Percentiles rank a stretch among this genome's conserved stretches.
phyloP scores from a whole-genome alignment of 2,113 vertebrate species.

The Pogona vitticeps region DNA sequence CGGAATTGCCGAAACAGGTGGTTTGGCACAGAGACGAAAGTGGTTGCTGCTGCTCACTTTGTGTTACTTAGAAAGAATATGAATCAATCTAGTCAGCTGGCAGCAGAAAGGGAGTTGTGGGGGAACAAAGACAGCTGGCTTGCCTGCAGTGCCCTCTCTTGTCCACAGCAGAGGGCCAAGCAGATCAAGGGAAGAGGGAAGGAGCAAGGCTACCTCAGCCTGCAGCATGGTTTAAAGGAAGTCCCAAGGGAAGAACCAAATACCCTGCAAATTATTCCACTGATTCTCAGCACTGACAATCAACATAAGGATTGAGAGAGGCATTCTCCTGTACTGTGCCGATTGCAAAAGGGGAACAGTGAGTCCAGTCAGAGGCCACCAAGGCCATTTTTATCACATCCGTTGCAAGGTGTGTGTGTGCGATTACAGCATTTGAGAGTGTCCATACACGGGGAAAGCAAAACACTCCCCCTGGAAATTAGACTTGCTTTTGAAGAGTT shows the following conservation, averaged over 20 bases:
- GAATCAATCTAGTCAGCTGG: slow-evolving; percentile 26
- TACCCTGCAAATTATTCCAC: slow-evolving; percentile 15
- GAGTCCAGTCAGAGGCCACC: background rate
- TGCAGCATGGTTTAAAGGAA: slow-evolving; percentile 3
- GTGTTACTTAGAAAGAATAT: slow-evolving; percentile 14
- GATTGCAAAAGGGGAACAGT: background rate
- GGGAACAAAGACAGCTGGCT: slow-evolving; percentile 25
- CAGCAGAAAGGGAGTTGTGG: slow-evolving; percentile 16
- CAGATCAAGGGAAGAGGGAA: slow-evolving; percentile 10
- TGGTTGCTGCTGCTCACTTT: slow-evolving; percentile 6
- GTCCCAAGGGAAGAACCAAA: slow-evolving; percentile 10
- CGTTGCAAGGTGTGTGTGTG: background rate
- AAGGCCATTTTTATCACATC: background rate
- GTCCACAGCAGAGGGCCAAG: slow-evolving; percentile 15
- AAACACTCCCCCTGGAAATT: background rate
- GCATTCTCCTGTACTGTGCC: background rate
- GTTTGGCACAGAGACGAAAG: slow-evolving; percentile 25
- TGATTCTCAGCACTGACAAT: slow-evolving; percentile 7
- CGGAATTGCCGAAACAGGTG: slow-evolving; percentile 7
- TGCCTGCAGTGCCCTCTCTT: slow-evolving; percentile 28
- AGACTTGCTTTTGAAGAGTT: background rate
- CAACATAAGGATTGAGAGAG: slow-evolving; percentile 9
- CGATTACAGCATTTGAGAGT: background rate
- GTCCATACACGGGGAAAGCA: background rate
- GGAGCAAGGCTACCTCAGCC: background rate